Percentiles rank a stretch among this genome's conserved stretches.
phyloP scores from a whole-genome alignment of 2,113 vertebrate species.

The Pluvialis apricaria region DNA sequence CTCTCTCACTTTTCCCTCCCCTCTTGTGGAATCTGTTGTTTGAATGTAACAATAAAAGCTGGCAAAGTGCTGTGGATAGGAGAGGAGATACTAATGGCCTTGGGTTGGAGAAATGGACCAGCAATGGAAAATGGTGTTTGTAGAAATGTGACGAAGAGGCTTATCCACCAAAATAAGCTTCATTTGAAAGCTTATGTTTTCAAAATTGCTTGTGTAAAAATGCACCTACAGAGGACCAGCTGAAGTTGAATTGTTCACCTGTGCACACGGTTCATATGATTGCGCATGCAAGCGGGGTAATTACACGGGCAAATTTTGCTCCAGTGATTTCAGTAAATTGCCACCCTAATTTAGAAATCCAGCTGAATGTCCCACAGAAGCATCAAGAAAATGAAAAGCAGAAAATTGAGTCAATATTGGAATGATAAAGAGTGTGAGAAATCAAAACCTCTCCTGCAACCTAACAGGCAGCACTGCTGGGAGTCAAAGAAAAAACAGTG shows the following conservation, averaged over 20 bases:
- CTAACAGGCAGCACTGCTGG: background rate
- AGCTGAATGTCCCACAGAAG: background rate
- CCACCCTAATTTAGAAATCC: background rate
- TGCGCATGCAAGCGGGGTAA: background rate
- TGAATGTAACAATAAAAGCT: background rate
- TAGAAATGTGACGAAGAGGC: background rate
- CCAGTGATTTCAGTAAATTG: background rate
- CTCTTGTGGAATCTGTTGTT: background rate
- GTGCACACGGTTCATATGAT: background rate
- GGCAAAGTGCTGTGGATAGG: background rate
- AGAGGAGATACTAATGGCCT: background rate
- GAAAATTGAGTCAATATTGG: background rate
- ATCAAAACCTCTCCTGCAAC: background rate
- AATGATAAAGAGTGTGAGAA: background rate
- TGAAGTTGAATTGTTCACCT: conserved; percentile 24
- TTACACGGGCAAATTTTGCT: background rate
- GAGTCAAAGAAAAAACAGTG: background rate
- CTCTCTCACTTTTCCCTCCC: background rate
- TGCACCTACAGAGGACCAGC: background rate
- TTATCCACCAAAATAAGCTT: conserved; percentile 14
- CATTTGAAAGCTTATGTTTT: background rate
- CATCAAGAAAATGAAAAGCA: background rate
- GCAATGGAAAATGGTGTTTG: background rate
- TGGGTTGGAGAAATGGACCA: background rate
- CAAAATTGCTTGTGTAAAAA: conserved; percentile 24